Base-by-base conservation (phyloP, 1,140 invertebrate species). In the Delia radicum region DNA sequence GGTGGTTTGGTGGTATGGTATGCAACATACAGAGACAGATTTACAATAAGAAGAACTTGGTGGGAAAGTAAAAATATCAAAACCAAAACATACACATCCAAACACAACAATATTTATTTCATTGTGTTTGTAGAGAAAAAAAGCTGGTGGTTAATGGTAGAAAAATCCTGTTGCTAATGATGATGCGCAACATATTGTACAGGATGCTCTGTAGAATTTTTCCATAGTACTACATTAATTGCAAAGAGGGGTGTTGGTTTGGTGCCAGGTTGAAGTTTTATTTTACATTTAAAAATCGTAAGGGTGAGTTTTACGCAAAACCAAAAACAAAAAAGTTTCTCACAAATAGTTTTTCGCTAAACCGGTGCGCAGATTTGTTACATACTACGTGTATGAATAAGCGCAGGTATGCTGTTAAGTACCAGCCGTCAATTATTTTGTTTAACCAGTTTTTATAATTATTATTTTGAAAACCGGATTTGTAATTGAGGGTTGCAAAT, bases 81-180 rank as follows among this genome's bases (percentile, higher is more conserved):
- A 31, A n/a, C 33, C 65, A 33, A 33, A 33, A 69, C 7, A 12
- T 15, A 65, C 27, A 69, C 31, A 33, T 18, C 15, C 29, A n/a
- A 21, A 7, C 48, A 55, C 33, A 37, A 13, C 13, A 10, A 6
- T 37, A 37, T 2, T 37, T 7, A 10, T 7, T 7, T 21, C 7
- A 21, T 65, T 37, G n/a, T 69, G 15, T 31, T 69, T 69, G 62
- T 65, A 65, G n/a, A n/a, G n/a, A n/a, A n/a, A n/a, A n/a, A 69
- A 69, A 69, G 65, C 65, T 33, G 65, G 65, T 69, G 65, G 3
- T 69, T 69, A 69, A 55, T 55, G 48, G 48, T 55, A 55, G 48
- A 55, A 55, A 55, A 69, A 69, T 69, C 65, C 65, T 69, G 65
- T 69, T 69, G 65, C 65, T 69, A 69, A 69, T 69, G 29, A 33